Conservation (phyloP, 1,140 invertebrate genomes). For the Branchinecta lindahli region DNA sequence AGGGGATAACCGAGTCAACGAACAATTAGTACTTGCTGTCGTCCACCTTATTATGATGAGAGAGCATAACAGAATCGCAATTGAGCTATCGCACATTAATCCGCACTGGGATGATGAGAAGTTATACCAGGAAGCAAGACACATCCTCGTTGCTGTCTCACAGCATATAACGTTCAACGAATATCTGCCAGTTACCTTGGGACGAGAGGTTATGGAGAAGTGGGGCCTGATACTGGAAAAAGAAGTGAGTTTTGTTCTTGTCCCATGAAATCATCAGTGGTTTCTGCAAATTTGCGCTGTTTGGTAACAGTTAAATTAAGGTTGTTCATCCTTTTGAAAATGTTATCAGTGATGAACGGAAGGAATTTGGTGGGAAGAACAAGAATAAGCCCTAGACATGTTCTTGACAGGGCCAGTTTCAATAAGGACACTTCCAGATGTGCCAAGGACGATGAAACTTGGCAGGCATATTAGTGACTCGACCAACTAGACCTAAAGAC, state of each 20-base stretch:
- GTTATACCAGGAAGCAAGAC: conserved; percentile 39
- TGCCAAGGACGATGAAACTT: no score
- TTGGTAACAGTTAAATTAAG: neutral
- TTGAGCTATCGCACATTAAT: conserved; percentile 33
- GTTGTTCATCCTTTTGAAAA: conserved; percentile 23
- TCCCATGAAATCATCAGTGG: conserved; percentile 21
- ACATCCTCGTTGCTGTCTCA: conserved; percentile 36
- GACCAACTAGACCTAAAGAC: no score
- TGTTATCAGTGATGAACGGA: no score
- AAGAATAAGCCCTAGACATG: no score
- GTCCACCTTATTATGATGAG: conserved; percentile 35
- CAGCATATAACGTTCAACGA: conserved; percentile 43
- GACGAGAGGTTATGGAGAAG: conserved; percentile 33
- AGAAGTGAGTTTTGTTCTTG: conserved; percentile 28
- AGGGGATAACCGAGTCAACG: conserved; percentile 40
- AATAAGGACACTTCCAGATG: no score
- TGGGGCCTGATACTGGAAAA: conserved; percentile 25
- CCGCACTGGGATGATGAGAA: conserved; percentile 40
- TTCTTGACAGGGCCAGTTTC: no score
- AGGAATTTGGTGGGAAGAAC: no score
- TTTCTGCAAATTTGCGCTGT: conserved; percentile 15
- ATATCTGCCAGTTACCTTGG: conserved; percentile 40
- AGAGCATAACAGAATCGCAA: conserved; percentile 37
- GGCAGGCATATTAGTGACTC: no score
- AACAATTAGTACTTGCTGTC: conserved; percentile 38